Percentiles rank a stretch among this genome's conserved stretches.
Conservation (phyloP, 2,888 invertebrate genomes). For the Eremobia ochroleuca region DNA sequence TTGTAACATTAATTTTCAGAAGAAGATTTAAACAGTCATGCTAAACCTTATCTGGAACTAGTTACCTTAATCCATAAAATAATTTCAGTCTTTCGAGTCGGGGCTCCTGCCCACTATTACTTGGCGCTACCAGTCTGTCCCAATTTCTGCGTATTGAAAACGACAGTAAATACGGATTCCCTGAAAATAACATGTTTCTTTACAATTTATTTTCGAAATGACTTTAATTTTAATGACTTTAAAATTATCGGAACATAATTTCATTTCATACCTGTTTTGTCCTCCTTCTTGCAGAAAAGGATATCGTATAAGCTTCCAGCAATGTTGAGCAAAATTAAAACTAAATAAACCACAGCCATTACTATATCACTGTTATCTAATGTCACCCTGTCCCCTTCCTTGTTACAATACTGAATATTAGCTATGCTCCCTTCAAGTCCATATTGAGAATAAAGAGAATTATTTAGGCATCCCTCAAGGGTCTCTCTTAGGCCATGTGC, state of each 20-base stretch:
- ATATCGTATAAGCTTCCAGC: constrained; percentile 82
- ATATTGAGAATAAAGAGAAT: constrained; percentile 78
- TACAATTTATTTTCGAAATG: not conserved
- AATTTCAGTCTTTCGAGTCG: constrained; percentile 81
- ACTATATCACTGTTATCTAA: constrained; percentile 78
- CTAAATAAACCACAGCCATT: constrained; percentile 77
- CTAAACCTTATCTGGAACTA: not conserved
- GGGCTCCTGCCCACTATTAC: constrained; percentile 76
- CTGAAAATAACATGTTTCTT: constrained; percentile 70
- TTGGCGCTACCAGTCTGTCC: constrained; percentile 77
- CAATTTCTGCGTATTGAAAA: constrained; percentile 85
- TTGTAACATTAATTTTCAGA: not conserved
- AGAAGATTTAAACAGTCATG: not conserved
- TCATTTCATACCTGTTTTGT: constrained; percentile 70
- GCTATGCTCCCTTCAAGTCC: constrained; percentile 76
- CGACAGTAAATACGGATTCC: constrained; percentile 81
- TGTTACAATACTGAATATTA: constrained; percentile 80
- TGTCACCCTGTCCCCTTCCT: constrained; percentile 67
- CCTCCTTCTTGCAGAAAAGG: constrained; percentile 62
- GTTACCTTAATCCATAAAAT: constrained; percentile 84
- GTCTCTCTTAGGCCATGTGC: constrained; percentile 69
- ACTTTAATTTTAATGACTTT: not conserved
- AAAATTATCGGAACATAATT: not conserved
- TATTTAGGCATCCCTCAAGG: constrained; percentile 84
- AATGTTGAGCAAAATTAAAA: constrained; percentile 78